These are phyloP conservation scores for Anas acuta DNA, from an alignment of 2,797 vertebrate genomes.

Conservation along the genomic window DNA sequence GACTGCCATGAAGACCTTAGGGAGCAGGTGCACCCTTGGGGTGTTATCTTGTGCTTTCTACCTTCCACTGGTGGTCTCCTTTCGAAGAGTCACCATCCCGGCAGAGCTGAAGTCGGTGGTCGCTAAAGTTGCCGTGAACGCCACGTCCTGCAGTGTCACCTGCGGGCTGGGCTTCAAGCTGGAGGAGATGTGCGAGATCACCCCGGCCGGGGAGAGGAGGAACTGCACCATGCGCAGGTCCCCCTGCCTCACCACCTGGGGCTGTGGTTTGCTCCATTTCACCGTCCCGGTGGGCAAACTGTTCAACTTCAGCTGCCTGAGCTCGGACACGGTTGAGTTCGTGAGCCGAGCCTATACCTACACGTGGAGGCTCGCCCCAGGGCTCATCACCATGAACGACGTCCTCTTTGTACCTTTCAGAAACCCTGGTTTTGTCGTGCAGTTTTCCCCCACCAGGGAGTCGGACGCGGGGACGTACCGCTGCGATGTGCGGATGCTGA, in stretches of 20 bases:
- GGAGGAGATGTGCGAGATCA: conserved; percentile 81
- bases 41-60: background rate
- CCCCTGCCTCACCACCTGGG: conserved; percentile 78
- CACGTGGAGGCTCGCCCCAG: conserved; percentile 83
- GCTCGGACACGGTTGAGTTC: conserved; percentile 45
- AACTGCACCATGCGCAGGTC: conserved; percentile 71
- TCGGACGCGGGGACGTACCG: conserved; percentile 88
- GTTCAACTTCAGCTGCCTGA: conserved; percentile 83
- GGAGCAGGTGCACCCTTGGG: background rate
- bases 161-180: conserved; percentile 86
- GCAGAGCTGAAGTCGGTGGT: conserved; percentile 41
- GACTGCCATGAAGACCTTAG: background rate
- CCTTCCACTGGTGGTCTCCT: background rate
- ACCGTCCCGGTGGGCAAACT: conserved; percentile 68
- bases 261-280: conserved; percentile 86
- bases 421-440: background rate
- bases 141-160: conserved; percentile 84
- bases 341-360: conserved; percentile 74
- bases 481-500: conserved; percentile 82
- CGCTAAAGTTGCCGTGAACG: conserved; percentile 54
- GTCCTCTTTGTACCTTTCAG: conserved; percentile 76
- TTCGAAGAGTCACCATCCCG: conserved; percentile 17
- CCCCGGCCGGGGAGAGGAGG: background rate
- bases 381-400: conserved; percentile 84
- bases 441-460: conserved; percentile 73